Conservation (phyloP, 2,113 vertebrate genomes). For the Microcebus lehilahytsara region DNA sequence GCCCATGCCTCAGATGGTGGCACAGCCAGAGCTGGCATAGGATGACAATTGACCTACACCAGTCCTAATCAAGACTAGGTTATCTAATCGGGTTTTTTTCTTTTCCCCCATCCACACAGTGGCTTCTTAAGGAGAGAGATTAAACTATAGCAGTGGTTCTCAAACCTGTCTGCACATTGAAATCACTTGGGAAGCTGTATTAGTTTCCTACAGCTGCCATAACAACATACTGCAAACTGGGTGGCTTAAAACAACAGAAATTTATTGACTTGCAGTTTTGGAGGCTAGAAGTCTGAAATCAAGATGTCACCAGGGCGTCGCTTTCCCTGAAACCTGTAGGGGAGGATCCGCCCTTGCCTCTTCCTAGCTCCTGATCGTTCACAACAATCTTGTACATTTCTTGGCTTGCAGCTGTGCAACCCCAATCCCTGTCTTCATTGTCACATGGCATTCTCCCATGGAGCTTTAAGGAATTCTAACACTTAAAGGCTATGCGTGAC, state of each 20-base stretch:
- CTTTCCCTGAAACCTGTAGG: background rate
- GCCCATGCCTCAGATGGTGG: background rate
- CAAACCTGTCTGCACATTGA: background rate
- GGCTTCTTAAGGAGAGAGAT: background rate
- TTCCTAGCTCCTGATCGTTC: background rate
- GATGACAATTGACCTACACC: background rate
- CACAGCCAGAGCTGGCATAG: background rate
- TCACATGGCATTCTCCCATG: background rate
- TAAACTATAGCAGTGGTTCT: background rate
- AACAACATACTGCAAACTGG: background rate
- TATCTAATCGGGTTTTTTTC: background rate
- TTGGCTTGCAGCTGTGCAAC: background rate
- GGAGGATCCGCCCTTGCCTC: background rate
- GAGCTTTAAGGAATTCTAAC: background rate
- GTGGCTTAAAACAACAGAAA: background rate
- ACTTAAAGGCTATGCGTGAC: background rate
- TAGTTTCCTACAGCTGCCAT: background rate
- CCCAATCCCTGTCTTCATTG: background rate
- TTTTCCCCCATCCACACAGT: background rate
- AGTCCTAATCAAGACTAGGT: background rate
- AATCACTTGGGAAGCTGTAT: background rate
- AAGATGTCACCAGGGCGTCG: background rate
- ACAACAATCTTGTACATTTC: background rate
- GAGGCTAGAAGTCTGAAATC: background rate
- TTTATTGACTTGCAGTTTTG: background rate